phyloP scores from a whole-genome alignment of 2,113 vertebrate genomes.

The Pseudonaja textilis region DNA sequence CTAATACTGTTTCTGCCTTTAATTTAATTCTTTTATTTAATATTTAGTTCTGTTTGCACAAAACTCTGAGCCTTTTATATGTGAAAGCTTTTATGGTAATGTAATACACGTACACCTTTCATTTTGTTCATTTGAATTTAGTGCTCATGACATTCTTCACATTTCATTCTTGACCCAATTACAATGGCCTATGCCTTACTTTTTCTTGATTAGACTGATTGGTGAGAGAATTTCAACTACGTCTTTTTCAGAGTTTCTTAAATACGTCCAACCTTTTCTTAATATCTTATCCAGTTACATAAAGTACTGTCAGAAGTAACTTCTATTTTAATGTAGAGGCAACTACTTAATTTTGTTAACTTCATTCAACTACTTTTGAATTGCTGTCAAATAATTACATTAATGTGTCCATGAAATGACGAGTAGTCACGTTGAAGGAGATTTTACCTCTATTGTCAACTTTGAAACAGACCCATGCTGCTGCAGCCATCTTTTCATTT shows the following conservation, averaged over 20 bases:
- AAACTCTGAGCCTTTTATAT: constrained; percentile 48
- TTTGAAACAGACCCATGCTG: too few species aligned
- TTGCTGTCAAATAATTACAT: neutral
- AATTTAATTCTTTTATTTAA: constrained; percentile 62
- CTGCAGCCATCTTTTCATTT: too few species aligned
- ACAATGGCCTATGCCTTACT: constrained; percentile 61
- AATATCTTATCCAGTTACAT: constrained; percentile 49
- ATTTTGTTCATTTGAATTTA: constrained; percentile 53
- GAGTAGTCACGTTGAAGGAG: neutral
- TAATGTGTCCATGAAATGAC: neutral
- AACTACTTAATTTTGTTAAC: constrained; percentile 46
- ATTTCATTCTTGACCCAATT: constrained; percentile 66
- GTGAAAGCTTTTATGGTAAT: constrained; percentile 37
- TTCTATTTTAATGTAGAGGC: constrained; percentile 46
- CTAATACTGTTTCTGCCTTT: constrained; percentile 61
- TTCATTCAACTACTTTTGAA: constrained; percentile 13
- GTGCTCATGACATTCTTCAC: constrained; percentile 67
- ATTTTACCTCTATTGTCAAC: neutral
- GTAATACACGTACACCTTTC: constrained; percentile 8
- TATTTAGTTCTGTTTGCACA: constrained; percentile 67
- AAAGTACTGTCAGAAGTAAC: constrained; percentile 43
- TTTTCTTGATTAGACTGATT: constrained; percentile 63
- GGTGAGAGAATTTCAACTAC: constrained; percentile 63
- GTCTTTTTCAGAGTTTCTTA: constrained; percentile 57
- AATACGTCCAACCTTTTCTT: constrained; percentile 58